Evolutionary conservation across 2,888 invertebrate species (phyloP).

Genomic region (Fragum fragum): DNA sequence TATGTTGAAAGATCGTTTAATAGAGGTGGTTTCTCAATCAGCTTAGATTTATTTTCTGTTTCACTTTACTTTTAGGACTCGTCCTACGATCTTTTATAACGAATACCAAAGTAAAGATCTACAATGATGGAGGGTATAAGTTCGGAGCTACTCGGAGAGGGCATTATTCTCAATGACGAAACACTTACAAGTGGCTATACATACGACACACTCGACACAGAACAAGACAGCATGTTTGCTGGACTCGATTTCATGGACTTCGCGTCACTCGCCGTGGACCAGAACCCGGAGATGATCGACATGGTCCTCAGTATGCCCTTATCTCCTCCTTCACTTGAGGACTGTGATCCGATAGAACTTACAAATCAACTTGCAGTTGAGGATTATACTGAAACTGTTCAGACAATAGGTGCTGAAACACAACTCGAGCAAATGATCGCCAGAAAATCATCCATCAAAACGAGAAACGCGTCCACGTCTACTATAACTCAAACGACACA

Average conservation of each 20-base stretch:
- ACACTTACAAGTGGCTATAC: not conserved
- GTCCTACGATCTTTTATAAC: too few relatives aligned
- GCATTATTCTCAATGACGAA: constrained; percentile 16
- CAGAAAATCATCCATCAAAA: not conserved
- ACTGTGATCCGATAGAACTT: constrained; percentile 6
- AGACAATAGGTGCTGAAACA: constrained; percentile 1
- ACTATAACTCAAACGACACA: constrained; percentile 1
- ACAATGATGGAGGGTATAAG: constrained; percentile 9
- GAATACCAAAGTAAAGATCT: not conserved
- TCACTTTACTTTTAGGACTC: too few relatives aligned
- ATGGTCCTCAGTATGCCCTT: constrained; percentile 24
- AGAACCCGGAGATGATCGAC: constrained; percentile 20
- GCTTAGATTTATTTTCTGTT: too few relatives aligned
- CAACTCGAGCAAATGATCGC: not conserved
- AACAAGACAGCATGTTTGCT: constrained; percentile 24
- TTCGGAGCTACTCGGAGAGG: not conserved
- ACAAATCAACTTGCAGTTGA: constrained; percentile 12
- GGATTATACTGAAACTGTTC: not conserved
- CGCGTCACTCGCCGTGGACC: constrained; percentile 11
- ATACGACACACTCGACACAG: constrained; percentile 16
- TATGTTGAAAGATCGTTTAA: too few relatives aligned
- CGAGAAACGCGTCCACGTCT: not conserved
- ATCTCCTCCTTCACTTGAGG: not conserved
- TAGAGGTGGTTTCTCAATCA: too few relatives aligned
- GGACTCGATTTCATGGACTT: constrained; percentile 24